Evolutionary conservation across 1,140 invertebrate genomes (phyloP).

Genomic region (Drosophila rhopaloa): DNA sequence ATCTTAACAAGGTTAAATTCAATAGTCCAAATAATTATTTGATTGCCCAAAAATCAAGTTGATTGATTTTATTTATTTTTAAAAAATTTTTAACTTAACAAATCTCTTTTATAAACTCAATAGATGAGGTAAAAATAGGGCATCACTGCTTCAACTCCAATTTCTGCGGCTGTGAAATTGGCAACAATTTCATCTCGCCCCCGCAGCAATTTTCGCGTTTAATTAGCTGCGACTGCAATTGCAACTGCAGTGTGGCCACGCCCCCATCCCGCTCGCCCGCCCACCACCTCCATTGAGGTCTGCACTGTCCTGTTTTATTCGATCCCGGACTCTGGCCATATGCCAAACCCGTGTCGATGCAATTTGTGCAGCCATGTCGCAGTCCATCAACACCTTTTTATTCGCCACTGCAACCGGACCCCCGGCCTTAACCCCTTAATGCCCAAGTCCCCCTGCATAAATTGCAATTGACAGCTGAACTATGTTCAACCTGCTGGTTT

Average conservation of each 20-base stretch:
- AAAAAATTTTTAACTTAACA: too few relatives aligned
- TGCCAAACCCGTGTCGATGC: slow-evolving; percentile 64
- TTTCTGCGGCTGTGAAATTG: slow-evolving; percentile 35
- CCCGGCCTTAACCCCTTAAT: not conserved
- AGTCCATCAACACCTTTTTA: slow-evolving; percentile 80
- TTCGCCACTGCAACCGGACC: slow-evolving; percentile 30
- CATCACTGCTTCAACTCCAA: not conserved
- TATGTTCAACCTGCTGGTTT: not conserved
- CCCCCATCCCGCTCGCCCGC: not conserved
- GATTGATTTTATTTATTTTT: too few relatives aligned
- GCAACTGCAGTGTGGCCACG: slow-evolving; percentile 27
- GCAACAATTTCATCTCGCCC: slow-evolving; percentile 41
- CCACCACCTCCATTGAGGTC: not conserved
- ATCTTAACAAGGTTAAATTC: not conserved
- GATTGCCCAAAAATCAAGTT: too few relatives aligned
- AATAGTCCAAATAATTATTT: not conserved
- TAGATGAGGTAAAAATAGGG: not conserved
- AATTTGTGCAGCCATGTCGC: slow-evolving; percentile 77
- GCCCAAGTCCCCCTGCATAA: slow-evolving; percentile 17
- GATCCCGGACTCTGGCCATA: slow-evolving; percentile 48
- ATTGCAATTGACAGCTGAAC: slow-evolving; percentile 33
- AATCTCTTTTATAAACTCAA: not conserved
- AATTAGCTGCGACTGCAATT: slow-evolving; percentile 71
- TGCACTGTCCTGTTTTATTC: slow-evolving; percentile 16
- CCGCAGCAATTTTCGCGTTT: slow-evolving; percentile 66